These are phyloP conservation scores for Nematostella vectensis DNA, from an alignment of 92 coral and sea anemone species.

Conservation along the genomic window DNA sequence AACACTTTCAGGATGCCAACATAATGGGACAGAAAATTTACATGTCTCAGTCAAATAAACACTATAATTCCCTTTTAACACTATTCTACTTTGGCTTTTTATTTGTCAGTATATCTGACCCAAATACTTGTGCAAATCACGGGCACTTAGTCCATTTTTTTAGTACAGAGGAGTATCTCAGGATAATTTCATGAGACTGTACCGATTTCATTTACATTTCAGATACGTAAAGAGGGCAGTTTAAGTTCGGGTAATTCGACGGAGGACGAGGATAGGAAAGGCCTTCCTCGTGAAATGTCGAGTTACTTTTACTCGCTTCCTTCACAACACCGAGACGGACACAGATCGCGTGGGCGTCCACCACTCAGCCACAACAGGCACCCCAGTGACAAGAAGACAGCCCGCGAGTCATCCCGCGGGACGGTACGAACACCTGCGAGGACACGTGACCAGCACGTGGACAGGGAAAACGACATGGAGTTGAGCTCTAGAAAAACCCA, in stretches of 20 bases:
- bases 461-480: slow-evolving; percentile 32
- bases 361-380: slow-evolving; percentile 66
- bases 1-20: too few relatives aligned
- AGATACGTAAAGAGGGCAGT: slow-evolving; percentile 60
- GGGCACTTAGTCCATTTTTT: too few relatives aligned
- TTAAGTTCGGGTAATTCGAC: slow-evolving; percentile 64
- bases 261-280: slow-evolving; percentile 51
- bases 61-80: too few relatives aligned
- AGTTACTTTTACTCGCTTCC: slow-evolving; percentile 72
- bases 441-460: slow-evolving; percentile 47
- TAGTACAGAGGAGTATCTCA: too few relatives aligned
- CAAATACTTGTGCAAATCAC: too few relatives aligned
- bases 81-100: too few relatives aligned
- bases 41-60: too few relatives aligned
- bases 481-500: slow-evolving; percentile 17
- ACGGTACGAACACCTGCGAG: slow-evolving; percentile 57
- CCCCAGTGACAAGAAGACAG: slow-evolving; percentile 45
- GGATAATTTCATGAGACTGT: too few relatives aligned
- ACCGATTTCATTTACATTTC: too few relatives aligned
- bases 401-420: slow-evolving; percentile 40
- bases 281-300: slow-evolving; percentile 56
- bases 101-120: too few relatives aligned
- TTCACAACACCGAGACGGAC: slow-evolving; percentile 72
- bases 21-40: too few relatives aligned
- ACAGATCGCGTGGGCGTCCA: slow-evolving; percentile 70